Percentiles rank a stretch among this genome's conserved stretches.
These are phyloP conservation scores for Stegostoma tigrinum DNA, from an alignment of 2,113 vertebrate species.

Conservation along the genomic window DNA sequence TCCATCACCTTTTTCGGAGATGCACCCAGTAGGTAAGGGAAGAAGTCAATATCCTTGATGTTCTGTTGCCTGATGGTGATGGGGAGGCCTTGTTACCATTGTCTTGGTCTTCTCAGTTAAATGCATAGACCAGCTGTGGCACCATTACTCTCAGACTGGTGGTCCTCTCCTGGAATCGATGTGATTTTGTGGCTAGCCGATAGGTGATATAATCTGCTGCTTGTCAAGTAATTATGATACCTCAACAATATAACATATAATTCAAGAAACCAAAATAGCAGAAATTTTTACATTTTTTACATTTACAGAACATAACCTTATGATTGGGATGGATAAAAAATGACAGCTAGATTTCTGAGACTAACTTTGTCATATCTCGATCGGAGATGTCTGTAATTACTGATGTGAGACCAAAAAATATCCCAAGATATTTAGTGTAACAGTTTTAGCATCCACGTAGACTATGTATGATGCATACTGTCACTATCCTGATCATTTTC, in stretches of 20 bases:
- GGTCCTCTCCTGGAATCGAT: neutral
- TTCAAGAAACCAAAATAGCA: neutral
- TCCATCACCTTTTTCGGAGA: too few relatives aligned
- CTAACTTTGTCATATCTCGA: neutral
- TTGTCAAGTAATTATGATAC: neutral
- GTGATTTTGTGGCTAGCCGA: too few relatives aligned
- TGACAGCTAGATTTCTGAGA: neutral
- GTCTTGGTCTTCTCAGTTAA: too few relatives aligned
- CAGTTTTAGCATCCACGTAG: neutral
- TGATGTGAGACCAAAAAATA: neutral
- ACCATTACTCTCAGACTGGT: too few relatives aligned
- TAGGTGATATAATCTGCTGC: neutral
- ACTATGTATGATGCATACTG: neutral
- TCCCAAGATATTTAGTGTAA: neutral
- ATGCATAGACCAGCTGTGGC: too few relatives aligned
- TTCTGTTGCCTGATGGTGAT: too few relatives aligned
- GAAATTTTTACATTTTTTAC: neutral
- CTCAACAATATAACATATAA: neutral
- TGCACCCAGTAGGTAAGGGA: too few relatives aligned
- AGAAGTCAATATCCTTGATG: too few relatives aligned
- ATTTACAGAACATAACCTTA: neutral
- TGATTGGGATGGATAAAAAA: neutral
- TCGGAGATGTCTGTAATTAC: neutral
- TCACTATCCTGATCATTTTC: conserved; percentile 7
- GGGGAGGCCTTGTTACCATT: too few relatives aligned